These are phyloP conservation scores for Ptilorrhoa leucosticta DNA, from an alignment of 2,113 vertebrate species.

Conservation along the genomic window DNA sequence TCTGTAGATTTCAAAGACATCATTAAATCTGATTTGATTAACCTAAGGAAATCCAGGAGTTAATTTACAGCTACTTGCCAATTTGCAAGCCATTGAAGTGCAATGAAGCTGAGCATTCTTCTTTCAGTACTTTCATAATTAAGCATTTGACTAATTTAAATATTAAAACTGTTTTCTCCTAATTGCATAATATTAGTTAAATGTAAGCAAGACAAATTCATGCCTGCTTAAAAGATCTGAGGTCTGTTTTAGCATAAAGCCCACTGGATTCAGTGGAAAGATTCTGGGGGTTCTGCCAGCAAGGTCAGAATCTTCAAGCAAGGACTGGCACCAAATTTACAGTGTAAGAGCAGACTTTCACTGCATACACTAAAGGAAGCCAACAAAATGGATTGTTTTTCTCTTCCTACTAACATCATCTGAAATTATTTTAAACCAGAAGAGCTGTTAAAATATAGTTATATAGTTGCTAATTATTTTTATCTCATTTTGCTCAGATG, in stretches of 20 bases:
- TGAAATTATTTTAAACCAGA: background rate
- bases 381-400: background rate
- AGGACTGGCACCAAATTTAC: background rate
- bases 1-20: conserved; percentile 18
- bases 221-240: background rate
- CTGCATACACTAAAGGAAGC: background rate
- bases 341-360: background rate
- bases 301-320: background rate
- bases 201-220: background rate
- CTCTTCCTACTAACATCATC: background rate
- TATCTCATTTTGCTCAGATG: background rate
- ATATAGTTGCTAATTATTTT: background rate
- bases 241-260: background rate
- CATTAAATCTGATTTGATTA: conserved; percentile 45
- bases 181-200: background rate
- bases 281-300: background rate
- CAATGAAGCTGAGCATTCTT: conserved; percentile 19
- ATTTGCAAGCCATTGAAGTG: conserved; percentile 35
- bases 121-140: conserved; percentile 32
- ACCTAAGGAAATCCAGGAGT: conserved; percentile 26
- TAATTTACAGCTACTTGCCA: conserved; percentile 27
- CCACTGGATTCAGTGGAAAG: background rate
- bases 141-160: conserved; percentile 40
- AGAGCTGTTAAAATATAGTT: background rate
- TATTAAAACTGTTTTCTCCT: conserved; percentile 37